Evolutionary conservation across 2,113 vertebrate species (phyloP).

Genomic region (Myanophis thanlyinensis): DNA sequence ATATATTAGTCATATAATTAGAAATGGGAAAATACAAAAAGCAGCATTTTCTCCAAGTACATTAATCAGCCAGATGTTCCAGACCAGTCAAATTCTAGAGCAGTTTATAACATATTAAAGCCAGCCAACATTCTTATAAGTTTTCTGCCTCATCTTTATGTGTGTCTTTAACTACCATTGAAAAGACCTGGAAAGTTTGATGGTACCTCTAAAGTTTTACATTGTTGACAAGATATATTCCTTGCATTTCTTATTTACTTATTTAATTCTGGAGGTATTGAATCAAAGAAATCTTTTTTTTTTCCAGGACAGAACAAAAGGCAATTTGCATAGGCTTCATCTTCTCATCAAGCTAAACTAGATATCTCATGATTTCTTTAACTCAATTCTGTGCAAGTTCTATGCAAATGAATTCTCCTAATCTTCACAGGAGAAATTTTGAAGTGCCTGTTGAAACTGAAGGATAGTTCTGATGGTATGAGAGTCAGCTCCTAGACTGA

Average conservation of each 20-base stretch:
- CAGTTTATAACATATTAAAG: neutral
- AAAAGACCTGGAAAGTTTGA: neutral
- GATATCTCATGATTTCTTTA: neutral
- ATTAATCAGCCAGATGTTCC: conserved; percentile 29
- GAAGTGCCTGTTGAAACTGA: neutral
- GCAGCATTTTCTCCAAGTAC: conserved; percentile 18
- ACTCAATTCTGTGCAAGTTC: neutral
- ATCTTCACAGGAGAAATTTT: neutral
- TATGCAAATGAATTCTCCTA: neutral
- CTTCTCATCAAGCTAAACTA: neutral
- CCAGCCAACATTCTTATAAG: neutral
- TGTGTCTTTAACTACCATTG: neutral
- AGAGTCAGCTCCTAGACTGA: neutral
- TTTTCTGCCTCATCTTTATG: neutral
- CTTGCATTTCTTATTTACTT: neutral
- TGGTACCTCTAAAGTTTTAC: neutral
- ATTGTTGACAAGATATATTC: neutral
- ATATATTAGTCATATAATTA: conserved; percentile 29
- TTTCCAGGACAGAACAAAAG: neutral
- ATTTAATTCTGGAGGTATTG: neutral
- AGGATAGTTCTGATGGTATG: neutral
- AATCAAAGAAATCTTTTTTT: neutral
- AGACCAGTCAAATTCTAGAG: conserved; percentile 6
- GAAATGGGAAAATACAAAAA: conserved; percentile 14
- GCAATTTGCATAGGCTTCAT: neutral